A percentile compares a stretch with the other conserved stretches of the same genome.
phyloP scores from a whole-genome alignment of 2,797 vertebrate species.

The Cossypha caffra region DNA sequence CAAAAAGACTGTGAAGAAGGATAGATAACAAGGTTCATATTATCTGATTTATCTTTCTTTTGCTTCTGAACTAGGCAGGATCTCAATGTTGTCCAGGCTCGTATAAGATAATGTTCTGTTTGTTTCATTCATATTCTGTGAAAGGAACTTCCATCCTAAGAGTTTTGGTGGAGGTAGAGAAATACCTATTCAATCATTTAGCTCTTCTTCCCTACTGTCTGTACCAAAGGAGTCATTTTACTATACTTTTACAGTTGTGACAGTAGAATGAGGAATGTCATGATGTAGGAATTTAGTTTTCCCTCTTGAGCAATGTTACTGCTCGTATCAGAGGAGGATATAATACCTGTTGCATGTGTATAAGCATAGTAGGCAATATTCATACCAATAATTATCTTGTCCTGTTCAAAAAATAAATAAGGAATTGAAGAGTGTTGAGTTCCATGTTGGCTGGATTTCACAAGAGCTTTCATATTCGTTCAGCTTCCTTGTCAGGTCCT shows the following conservation, averaged over 20 bases:
- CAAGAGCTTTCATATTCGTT: conserved; percentile 3
- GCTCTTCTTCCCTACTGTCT: neutral
- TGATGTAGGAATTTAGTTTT: neutral
- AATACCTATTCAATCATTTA: neutral
- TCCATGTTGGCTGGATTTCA: conserved; percentile 30
- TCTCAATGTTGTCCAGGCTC: neutral
- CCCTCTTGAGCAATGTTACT: neutral
- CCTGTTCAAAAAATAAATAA: conserved; percentile 15
- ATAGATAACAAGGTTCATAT: neutral
- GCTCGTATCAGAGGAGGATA: neutral
- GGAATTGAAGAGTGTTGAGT: neutral
- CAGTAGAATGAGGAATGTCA: neutral
- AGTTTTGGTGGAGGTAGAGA: neutral
- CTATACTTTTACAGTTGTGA: neutral
- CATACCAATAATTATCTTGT: conserved; percentile 13
- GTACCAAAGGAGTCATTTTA: neutral
- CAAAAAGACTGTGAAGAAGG: neutral
- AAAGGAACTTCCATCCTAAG: neutral
- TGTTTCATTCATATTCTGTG: neutral
- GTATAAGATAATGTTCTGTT: neutral
- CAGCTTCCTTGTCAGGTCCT: conserved; percentile 41
- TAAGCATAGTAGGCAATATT: neutral
- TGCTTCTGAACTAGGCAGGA: neutral
- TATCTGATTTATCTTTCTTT: neutral
- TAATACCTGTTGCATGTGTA: neutral